phyloP scores from a whole-genome alignment of 1,140 invertebrate species.

The Anthonomus grandis region DNA sequence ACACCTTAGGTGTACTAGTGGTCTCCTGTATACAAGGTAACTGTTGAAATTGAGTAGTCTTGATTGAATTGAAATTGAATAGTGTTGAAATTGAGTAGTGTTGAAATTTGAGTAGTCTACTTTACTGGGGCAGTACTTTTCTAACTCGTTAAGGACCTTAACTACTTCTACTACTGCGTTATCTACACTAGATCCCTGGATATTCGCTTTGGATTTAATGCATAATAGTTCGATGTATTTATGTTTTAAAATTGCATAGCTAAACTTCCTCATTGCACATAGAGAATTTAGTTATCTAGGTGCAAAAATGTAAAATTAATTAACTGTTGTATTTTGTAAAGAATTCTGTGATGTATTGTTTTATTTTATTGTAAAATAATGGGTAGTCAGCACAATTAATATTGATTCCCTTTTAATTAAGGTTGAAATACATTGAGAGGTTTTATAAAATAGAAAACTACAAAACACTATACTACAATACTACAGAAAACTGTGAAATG shows the following conservation, averaged over 20 bases:
- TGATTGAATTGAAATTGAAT: no score
- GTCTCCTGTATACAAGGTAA: constrained; percentile 57
- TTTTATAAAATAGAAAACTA: no score
- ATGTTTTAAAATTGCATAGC: constrained; percentile 82
- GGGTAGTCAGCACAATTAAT: no score
- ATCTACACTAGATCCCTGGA: constrained; percentile 69
- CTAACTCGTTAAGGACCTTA: constrained; percentile 83
- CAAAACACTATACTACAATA: no score
- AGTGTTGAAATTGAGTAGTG: constrained; percentile 88
- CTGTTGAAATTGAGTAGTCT: constrained; percentile 61
- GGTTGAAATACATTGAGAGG: no score
- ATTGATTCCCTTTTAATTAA: no score
- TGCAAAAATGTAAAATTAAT: no score
- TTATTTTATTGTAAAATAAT: no score
- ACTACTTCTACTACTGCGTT: constrained; percentile 93
- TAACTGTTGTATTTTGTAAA: no score
- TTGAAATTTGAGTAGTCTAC: constrained; percentile 94
- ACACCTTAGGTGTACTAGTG: constrained; percentile 48
- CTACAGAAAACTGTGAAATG: no score
- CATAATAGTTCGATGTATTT: constrained; percentile 94
- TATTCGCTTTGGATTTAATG: constrained; percentile 81
- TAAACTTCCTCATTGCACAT: constrained; percentile 78
- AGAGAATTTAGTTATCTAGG: no score
- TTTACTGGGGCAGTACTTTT: constrained; percentile 83
- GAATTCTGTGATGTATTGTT: no score